These are phyloP conservation scores for Nemapogon koenigi DNA, from an alignment of 2,888 invertebrate species.

Conservation along the genomic window DNA sequence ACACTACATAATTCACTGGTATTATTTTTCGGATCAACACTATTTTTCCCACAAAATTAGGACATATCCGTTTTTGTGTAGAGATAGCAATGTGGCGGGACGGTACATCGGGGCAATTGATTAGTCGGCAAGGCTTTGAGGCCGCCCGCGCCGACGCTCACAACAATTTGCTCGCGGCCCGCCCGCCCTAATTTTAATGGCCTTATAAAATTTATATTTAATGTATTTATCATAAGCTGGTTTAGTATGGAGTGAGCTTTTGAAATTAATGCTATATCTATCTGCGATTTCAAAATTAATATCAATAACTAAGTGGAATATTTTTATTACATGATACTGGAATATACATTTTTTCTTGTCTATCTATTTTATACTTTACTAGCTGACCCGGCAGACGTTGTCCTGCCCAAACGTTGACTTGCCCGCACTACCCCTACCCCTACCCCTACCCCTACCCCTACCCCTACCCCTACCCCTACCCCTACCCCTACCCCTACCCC, in stretches of 20 bases:
- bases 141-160: conserved; percentile 49
- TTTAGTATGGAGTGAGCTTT: conserved; percentile 27
- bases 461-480: too few relatives aligned
- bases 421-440: too few relatives aligned
- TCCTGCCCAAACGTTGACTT: too few relatives aligned
- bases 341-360: background rate
- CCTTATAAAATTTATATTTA: conserved; percentile 63
- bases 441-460: too few relatives aligned
- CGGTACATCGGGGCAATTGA: conserved; percentile 49
- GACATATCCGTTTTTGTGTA: conserved; percentile 1
- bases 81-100: conserved; percentile 14
- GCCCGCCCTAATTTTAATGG: conserved; percentile 64
- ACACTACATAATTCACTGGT: too few relatives aligned
- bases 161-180: conserved; percentile 60
- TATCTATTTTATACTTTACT: background rate
- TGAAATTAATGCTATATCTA: background rate
- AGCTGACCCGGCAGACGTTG: too few relatives aligned
- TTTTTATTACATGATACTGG: too few relatives aligned
- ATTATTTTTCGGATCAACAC: too few relatives aligned
- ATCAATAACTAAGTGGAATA: too few relatives aligned
- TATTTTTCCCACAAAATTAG: too few relatives aligned
- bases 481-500: too few relatives aligned
- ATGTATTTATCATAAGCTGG: conserved; percentile 37
- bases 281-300: too few relatives aligned
- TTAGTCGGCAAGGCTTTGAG: conserved; percentile 54